A percentile compares a stretch with the other conserved stretches of the same genome.
Evolutionary conservation across 2,113 vertebrate genomes (phyloP).

Genomic region (Pandion haliaetus): DNA sequence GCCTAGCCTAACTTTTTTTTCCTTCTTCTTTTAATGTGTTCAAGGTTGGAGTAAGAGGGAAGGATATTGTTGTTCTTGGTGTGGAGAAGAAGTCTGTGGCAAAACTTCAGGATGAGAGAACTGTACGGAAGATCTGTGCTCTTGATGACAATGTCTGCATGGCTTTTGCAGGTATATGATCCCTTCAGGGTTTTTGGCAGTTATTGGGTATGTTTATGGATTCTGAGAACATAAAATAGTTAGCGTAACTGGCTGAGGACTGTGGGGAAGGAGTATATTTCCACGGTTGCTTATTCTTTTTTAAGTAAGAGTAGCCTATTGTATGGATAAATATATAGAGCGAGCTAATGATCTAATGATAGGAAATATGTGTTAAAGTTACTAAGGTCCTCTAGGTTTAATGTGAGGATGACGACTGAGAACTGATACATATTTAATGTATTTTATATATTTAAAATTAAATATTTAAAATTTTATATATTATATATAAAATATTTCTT

Average conservation of each 20-base stretch:
- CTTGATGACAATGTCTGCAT: conserved; percentile 88
- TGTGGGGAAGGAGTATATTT: background rate
- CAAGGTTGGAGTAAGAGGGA: conserved; percentile 85
- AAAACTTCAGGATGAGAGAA: conserved; percentile 88
- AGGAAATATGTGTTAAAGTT: background rate
- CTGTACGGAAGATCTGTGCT: conserved; percentile 86
- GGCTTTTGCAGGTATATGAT: conserved; percentile 82
- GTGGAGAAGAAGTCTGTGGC: conserved; percentile 90
- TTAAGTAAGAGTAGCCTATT: background rate
- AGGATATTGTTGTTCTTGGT: conserved; percentile 85
- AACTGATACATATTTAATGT: background rate
- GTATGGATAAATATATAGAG: background rate
- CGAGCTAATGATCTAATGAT: background rate
- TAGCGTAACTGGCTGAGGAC: background rate
- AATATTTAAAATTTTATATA: background rate
- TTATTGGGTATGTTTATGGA: accelerated
- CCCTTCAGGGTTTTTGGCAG: accelerated
- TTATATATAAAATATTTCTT: background rate
- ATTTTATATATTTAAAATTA: background rate
- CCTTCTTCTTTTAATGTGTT: background rate
- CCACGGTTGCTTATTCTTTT: background rate
- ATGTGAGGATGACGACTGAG: background rate
- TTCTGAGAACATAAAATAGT: background rate
- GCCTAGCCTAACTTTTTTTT: background rate
- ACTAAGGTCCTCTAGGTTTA: background rate